Evolutionary conservation across 1,140 invertebrate genomes (phyloP), one percentile per base, ranked within the genome.

Genomic region (Eubasilissa regina): DNA sequence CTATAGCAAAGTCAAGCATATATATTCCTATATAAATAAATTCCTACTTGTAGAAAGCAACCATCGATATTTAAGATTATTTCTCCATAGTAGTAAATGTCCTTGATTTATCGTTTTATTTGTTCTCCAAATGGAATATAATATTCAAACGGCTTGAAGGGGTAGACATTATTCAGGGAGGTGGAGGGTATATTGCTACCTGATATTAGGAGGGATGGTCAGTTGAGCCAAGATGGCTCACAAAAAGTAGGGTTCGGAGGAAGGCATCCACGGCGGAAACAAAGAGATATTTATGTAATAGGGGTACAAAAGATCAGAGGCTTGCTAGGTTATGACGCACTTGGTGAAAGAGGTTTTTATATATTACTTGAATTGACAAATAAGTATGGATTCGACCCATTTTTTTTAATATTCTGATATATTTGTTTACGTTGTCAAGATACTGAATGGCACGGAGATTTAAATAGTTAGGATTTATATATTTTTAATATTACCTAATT

Each of bases 101-200:
- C 58, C 21, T 6, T 62, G 58, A 62, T 62, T 62, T 62, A 62
- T 62, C 6, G 58, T 62, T 62, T 62, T 62, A 62, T 62, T 62
- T 62, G 58, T 62, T 43, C 21, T 35, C 58, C 58, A 25, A 62
- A 43, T 62, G 58, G 58, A 62, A 62, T 62, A 62, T 62, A 21
- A 62, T 62, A 62, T 62, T 62, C 19, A 62, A 62, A 35, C 25
- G 58, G 25, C 25, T 35, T 25, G 58, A 62, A 7, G 58, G 58
- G 58, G 58, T 25, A 12, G 25, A 62, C 25, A 62, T 62, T n/a
- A 62, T 25, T 56, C 17, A 62, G 58, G 58, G 58, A 13, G n/a
- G 12, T 17, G 58, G 58, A 13, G n/a, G 4, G 13, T 56, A 56
- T 15, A 56, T 56, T 21, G 58, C 25, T 62, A 62, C 58, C 58